Percentiles rank a stretch among this genome's conserved stretches.
phyloP scores from a whole-genome alignment of 1,140 invertebrate genomes.

The Nasonia giraulti region DNA sequence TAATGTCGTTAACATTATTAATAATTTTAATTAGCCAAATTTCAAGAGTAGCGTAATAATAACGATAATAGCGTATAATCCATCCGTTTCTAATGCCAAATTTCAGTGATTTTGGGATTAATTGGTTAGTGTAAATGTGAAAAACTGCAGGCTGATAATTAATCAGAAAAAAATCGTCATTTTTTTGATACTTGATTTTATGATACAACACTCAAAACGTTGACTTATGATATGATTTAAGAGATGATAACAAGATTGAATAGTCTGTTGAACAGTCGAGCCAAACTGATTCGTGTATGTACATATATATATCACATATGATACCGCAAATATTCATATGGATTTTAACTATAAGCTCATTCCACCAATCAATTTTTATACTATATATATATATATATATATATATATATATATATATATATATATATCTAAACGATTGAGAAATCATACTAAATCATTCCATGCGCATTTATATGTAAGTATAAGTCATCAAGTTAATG shows the following conservation, averaged over 20 bases:
- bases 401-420: constrained; percentile 48
- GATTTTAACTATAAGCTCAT: constrained; percentile 49
- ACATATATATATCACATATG: background rate
- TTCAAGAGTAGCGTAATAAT: background rate
- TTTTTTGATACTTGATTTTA: constrained; percentile 31
- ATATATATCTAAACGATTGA: constrained; percentile 44
- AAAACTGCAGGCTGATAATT: constrained; percentile 12
- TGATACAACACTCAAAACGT: constrained; percentile 5
- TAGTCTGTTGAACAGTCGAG: constrained; percentile 28
- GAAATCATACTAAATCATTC: constrained; percentile 47
- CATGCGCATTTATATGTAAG: constrained; percentile 50
- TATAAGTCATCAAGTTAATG: constrained; percentile 21
- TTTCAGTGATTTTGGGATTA: constrained; percentile 28
- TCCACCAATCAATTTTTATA: constrained; percentile 51
- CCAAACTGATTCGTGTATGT: constrained; percentile 24
- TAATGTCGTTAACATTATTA: constrained; percentile 24
- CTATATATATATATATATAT: constrained; percentile 48
- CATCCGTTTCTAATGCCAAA: constrained; percentile 40
- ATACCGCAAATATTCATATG: constrained; percentile 31
- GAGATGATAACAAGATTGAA: constrained; percentile 44
- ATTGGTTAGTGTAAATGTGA: background rate
- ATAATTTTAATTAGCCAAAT: constrained; percentile 42
- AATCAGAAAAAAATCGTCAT: background rate
- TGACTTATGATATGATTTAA: constrained; percentile 7
- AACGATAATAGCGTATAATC: background rate